Evolutionary conservation across 1,140 invertebrate genomes (phyloP).

Genomic region (Colletes gigas): DNA sequence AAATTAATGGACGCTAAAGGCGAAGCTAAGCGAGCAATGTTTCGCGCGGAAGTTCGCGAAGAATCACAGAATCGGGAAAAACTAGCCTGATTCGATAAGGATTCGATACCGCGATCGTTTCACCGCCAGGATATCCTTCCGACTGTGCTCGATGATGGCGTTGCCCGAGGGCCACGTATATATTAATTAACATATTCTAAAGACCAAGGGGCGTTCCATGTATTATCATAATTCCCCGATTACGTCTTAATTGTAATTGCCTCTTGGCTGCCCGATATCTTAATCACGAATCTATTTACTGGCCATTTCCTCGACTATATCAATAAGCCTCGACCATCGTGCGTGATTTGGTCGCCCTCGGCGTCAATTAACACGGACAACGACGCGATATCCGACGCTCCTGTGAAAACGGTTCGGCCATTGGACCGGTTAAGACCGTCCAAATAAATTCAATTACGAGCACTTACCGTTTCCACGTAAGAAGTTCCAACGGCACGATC

Average conservation of each 20-base stretch:
- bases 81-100: neutral
- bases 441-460: conserved; percentile 24
- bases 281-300: conserved; percentile 25
- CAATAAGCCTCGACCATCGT: neutral
- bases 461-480: neutral
- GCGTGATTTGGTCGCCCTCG: neutral
- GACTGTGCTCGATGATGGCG: neutral
- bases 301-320: conserved; percentile 13
- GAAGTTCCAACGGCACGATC: neutral
- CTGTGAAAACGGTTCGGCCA: neutral
- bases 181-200: conserved; percentile 45
- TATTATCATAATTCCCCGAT: conserved; percentile 42
- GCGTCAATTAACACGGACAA: neutral
- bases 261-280: conserved; percentile 3
- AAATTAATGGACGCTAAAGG: conserved; percentile 18
- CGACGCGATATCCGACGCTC: neutral
- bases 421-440: too few relatives aligned
- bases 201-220: conserved; percentile 13
- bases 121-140: conserved; percentile 23
- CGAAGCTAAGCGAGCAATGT: neutral
- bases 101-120: neutral
- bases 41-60: neutral
- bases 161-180: neutral
- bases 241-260: conserved; percentile 31
- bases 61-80: neutral